Evolutionary conservation across 2,888 invertebrate species (phyloP), one percentile per base, ranked within the genome.

Genomic region (Fragum fragum): DNA sequence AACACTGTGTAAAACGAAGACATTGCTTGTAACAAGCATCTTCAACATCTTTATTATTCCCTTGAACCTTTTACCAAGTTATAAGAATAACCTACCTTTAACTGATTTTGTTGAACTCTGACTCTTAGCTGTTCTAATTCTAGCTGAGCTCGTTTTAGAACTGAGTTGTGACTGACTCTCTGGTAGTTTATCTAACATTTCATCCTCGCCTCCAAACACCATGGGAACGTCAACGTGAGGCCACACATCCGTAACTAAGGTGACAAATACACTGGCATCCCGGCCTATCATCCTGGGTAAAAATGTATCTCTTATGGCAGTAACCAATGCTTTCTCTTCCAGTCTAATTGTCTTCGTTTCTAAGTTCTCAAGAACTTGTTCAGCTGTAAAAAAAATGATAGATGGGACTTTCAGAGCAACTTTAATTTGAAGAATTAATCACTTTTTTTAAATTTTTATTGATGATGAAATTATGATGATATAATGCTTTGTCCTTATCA

Each of bases 241-340:
- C 93, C 93, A 94, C 1, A 93, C 87, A 79, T 94, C 93, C 18
- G 81, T 82, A 6, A 93, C 76, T 16, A 93, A 77, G 29, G 91
- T 91, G 23, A 91, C 83, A 81, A 94, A 93, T 5, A 93, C 85
- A 72, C 91, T 92, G 76, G 92, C 90, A 83, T 93, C 93, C 32
- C 92, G 74, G 21, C 91, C 89, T 39, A 88, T 85, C 83, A 94
- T 89, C 16, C 93, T 87, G 0, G 94, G 93, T 70, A 94, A 83
- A 89, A 93, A 92, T 7, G 92, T 90, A 88, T 93, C 92, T 5
- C 92, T 81, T 1, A 94, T 83, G 3, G 93, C 92, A 5, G 86
- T 89, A 18, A 93, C 93, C 32, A 94, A 69, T 0, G 93, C 89
- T 68, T 89, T 85, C 71, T 92, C 92, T 73, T 93, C 92, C 39